Conservation (phyloP, 1,140 invertebrate genomes). For the Paraescarpia echinospica region DNA sequence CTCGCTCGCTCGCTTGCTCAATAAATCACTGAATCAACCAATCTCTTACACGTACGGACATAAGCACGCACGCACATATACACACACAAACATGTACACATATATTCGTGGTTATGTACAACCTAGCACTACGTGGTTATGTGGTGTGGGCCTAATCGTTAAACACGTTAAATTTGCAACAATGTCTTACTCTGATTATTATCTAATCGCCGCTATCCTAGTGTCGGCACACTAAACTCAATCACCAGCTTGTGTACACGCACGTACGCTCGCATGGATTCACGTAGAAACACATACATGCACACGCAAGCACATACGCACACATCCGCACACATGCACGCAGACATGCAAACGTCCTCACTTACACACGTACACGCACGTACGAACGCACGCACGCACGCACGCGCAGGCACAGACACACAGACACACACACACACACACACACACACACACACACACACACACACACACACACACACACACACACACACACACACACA, state of each 20-base stretch:
- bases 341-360: not conserved
- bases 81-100: not conserved
- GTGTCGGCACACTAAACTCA: no score
- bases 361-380: not conserved
- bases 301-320: not conserved
- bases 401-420: no score
- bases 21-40: no score
- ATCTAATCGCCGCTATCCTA: no score
- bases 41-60: not conserved
- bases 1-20: no score
- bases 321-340: not conserved
- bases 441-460: constrained; percentile 24
- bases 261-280: no score
- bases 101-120: not conserved
- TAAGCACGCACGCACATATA: not conserved
- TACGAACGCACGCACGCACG: not conserved
- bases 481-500: constrained; percentile 18
- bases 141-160: no score
- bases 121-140: no score
- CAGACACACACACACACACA: constrained; percentile 10
- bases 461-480: constrained; percentile 25
- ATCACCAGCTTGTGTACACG: no score
- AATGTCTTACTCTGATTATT: no score
- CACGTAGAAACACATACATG: not conserved
- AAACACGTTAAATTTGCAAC: no score